Evolutionary conservation across 1,140 invertebrate species (phyloP).

Genomic region (Dinothrombium tinctorium): DNA sequence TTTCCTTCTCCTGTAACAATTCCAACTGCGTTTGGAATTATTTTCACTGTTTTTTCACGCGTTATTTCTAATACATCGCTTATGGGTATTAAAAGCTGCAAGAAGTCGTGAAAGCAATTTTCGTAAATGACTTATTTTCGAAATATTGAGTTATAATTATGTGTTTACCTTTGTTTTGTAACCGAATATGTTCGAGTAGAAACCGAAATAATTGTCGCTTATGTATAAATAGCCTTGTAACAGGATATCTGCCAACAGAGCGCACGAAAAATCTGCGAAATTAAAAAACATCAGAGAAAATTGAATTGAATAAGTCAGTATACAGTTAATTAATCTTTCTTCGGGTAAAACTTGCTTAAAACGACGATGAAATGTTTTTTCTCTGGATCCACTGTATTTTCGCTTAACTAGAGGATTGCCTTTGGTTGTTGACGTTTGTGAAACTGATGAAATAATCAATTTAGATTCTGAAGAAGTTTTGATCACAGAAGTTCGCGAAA

Average conservation of each 20-base stretch:
- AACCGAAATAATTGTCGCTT: constrained; percentile 74
- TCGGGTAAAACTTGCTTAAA: neutral
- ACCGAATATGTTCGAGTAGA: constrained; percentile 82
- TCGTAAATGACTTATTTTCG: neutral
- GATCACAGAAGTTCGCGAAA: too few relatives aligned
- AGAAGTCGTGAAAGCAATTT: constrained; percentile 12
- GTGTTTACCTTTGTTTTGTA: constrained; percentile 56
- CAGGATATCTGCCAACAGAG: constrained; percentile 63
- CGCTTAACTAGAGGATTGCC: too few relatives aligned
- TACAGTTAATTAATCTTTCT: neutral
- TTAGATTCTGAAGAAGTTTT: too few relatives aligned
- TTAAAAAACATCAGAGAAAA: neutral
- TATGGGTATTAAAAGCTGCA: constrained; percentile 51
- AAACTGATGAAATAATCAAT: too few relatives aligned
- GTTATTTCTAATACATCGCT: constrained; percentile 54
- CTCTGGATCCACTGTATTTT: too few relatives aligned
- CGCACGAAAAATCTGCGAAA: constrained; percentile 61
- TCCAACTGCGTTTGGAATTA: constrained; percentile 66
- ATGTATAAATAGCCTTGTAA: constrained; percentile 77
- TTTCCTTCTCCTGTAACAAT: constrained; percentile 55
- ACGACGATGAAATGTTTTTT: neutral
- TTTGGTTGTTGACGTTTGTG: too few relatives aligned
- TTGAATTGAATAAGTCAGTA: neutral
- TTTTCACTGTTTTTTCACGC: constrained; percentile 56
- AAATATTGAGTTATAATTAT: neutral